A percentile compares a stretch with the other conserved stretches of the same genome.
phyloP scores from a whole-genome alignment of 2,888 invertebrate species.

The Aricia artaxerxes region DNA sequence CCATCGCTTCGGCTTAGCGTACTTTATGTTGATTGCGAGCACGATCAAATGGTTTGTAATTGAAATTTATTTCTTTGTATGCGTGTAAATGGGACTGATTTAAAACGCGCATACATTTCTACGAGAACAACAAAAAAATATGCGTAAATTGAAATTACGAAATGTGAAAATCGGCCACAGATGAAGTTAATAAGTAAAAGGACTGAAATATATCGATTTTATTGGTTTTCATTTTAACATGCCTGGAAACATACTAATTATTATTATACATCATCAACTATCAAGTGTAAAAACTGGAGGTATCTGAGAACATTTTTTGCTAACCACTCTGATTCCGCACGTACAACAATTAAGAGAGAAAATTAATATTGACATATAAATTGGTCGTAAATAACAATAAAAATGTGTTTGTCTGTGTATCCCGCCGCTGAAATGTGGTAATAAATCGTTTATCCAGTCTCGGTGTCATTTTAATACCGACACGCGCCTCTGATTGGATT shows the following conservation, averaged over 20 bases:
- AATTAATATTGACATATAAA: conserved; percentile 24
- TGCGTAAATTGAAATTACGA: too few relatives aligned
- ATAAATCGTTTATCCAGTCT: conserved; percentile 13
- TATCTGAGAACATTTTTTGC: background rate
- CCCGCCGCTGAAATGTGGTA: background rate
- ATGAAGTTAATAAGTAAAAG: too few relatives aligned
- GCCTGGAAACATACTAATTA: background rate
- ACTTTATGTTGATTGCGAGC: conserved; percentile 22
- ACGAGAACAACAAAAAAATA: too few relatives aligned
- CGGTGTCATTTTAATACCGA: conserved; percentile 29
- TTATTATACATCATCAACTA: too few relatives aligned
- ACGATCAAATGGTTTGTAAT: conserved; percentile 9
- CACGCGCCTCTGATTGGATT: conserved; percentile 33
- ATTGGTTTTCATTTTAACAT: background rate
- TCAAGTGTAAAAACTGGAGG: background rate
- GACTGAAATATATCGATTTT: too few relatives aligned
- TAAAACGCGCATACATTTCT: background rate
- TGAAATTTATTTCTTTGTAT: conserved; percentile 15
- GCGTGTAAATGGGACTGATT: background rate
- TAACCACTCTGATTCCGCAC: background rate
- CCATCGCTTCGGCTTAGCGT: background rate
- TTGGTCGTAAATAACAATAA: conserved; percentile 22
- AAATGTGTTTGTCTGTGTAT: conserved; percentile 7
- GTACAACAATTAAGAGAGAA: conserved; percentile 5
- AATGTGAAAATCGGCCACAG: too few relatives aligned